Base-by-base conservation (phyloP, 2,888 invertebrate genomes). In the Himalopsyche anomala region DNA sequence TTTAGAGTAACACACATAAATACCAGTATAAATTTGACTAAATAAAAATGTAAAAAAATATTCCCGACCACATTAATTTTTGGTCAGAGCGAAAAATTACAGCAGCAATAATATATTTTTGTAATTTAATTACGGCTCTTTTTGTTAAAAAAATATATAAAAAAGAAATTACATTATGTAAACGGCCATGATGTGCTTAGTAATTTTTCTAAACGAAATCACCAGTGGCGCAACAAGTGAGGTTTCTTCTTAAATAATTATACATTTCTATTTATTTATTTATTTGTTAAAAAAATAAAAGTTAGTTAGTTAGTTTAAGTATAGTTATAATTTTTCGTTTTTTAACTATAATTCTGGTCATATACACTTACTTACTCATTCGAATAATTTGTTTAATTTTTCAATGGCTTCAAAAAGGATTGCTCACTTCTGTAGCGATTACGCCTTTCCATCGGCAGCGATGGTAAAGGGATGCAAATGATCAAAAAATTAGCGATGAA, bases 141-240 rank as follows among this genome's bases (percentile, higher is more conserved):
- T 74, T 74, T 74, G 74, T 74, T 74, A 36, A 74, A 28, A 74
- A 74, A 74, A 74, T 38, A 74, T 12, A 15, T 38, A 74, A 74
- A 74, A 74, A 74, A 38, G 38, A 74, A 74, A 74, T 74, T 74
- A 74, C 74, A 74, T 74, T 74, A 74, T 38, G 36, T 74, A 74
- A 74, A 74, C 74, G 74, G 74, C 74, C 38, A 74, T 74, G 74
- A 74, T 74, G 74, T 74, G 74, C 74, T 74, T 74, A 74, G 74
- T 74, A 74, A 74, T 74, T 74, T 74, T 74, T 74, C 74, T 74
- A 74, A 74, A 36, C 74, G 74, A 74, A 74, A 74, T 74, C 11
- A 36, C 38, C 74, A 74, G 74, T 74, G 38, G 74, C 74, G 74
- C 12, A 15, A 15, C 9, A 19, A 28, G 19, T 62, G 19, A 8